phyloP scores from a whole-genome alignment of 2,113 vertebrate species.

The Edolisoma coerulescens region DNA sequence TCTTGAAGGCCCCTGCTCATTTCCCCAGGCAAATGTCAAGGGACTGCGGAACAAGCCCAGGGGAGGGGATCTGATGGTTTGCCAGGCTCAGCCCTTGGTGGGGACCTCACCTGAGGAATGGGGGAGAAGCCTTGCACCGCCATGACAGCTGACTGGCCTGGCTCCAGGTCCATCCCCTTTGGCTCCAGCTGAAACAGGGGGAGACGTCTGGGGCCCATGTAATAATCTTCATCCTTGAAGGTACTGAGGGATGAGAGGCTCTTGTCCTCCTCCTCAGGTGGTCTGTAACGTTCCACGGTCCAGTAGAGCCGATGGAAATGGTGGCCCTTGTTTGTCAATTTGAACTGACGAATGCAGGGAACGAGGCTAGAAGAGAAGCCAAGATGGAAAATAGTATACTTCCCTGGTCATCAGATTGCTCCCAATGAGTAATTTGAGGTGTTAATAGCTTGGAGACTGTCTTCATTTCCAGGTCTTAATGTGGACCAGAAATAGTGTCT shows the following conservation, averaged over 20 bases:
- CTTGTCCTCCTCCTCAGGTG: not conserved
- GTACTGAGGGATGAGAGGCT: not conserved
- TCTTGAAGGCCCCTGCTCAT: not conserved
- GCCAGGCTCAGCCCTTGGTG: not conserved
- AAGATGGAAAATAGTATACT: not conserved
- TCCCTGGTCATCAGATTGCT: not conserved
- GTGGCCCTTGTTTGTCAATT: conserved; percentile 79
- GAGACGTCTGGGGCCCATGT: not conserved
- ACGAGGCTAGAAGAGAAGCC: conserved; percentile 61
- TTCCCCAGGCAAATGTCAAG: not conserved
- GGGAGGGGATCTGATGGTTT: not conserved
- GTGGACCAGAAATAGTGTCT: not conserved
- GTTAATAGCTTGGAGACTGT: not conserved
- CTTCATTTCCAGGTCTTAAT: not conserved
- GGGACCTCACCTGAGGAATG: conserved; percentile 72
- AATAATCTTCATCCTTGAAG: not conserved
- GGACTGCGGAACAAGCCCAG: not conserved
- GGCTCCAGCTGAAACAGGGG: conserved; percentile 79
- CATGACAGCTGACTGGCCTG: conserved; percentile 75
- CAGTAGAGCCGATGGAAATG: conserved; percentile 78
- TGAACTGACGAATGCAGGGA: conserved; percentile 75
- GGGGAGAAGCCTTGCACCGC: conserved; percentile 75
- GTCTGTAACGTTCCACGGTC: conserved; percentile 37
- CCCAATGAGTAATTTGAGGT: not conserved
- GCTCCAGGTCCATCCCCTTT: conserved; percentile 67